Evolutionary conservation across 2,797 vertebrate species (phyloP).

Genomic region (Zalophus californianus): DNA sequence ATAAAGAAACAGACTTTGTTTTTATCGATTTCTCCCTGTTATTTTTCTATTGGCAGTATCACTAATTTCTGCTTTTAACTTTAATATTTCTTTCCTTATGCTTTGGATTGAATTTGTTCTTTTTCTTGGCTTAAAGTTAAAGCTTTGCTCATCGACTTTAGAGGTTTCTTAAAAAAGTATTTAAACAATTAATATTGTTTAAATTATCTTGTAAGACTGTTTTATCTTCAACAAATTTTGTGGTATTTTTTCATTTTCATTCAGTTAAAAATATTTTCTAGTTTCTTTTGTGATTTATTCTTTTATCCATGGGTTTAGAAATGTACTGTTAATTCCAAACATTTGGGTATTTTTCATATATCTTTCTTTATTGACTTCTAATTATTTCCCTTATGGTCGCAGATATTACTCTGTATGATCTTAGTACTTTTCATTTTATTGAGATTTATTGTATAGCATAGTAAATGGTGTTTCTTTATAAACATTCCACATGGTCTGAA

Average conservation of each 20-base stretch:
- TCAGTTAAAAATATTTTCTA: background rate
- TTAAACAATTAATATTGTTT: background rate
- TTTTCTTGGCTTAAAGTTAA: background rate
- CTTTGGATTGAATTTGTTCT: background rate
- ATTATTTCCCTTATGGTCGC: background rate
- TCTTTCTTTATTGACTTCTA: background rate
- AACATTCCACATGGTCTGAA: background rate
- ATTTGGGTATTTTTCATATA: background rate
- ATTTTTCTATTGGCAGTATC: background rate
- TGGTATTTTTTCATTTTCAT: background rate
- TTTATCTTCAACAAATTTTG: background rate
- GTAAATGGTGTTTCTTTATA: background rate
- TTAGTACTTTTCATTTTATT: background rate
- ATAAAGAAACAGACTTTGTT: background rate
- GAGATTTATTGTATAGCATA: background rate
- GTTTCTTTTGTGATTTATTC: background rate
- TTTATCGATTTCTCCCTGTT: background rate
- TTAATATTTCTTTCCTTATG: background rate
- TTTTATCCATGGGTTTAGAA: background rate
- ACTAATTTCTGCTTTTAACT: background rate
- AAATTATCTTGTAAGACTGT: background rate
- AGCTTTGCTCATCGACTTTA: background rate
- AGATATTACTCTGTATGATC: background rate
- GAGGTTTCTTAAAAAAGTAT: background rate
- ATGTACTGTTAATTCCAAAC: background rate